These are phyloP conservation scores for Benthosema pterotum DNA, from an alignment of 2,797 vertebrate genomes.

Conservation along the genomic window DNA sequence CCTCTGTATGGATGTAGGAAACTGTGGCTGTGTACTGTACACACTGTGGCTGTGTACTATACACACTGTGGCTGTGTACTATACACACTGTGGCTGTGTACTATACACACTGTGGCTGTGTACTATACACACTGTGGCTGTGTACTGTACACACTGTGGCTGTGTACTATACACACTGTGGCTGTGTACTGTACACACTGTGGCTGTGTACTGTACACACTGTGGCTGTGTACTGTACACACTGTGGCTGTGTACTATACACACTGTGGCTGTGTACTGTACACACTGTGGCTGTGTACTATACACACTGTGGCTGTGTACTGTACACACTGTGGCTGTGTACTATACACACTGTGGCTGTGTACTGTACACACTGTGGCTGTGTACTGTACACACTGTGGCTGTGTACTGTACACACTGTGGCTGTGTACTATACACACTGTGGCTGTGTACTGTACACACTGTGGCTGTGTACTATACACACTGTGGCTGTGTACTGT, in stretches of 20 bases:
- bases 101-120: conserved; percentile 39
- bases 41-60: conserved; percentile 37
- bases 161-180: conserved; percentile 34
- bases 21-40: conserved; percentile 37
- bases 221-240: conserved; percentile 33
- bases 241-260: conserved; percentile 37
- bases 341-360: conserved; percentile 41
- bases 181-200: conserved; percentile 37
- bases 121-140: conserved; percentile 41
- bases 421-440: conserved; percentile 38
- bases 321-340: conserved; percentile 39
- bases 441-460: conserved; percentile 33
- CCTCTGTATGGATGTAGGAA: conserved; percentile 49
- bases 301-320: conserved; percentile 37
- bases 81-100: conserved; percentile 37
- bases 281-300: conserved; percentile 37
- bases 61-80: conserved; percentile 37
- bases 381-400: conserved; percentile 34
- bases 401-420: conserved; percentile 37
- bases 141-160: conserved; percentile 39
- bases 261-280: conserved; percentile 37
- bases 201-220: conserved; percentile 38
- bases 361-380: conserved; percentile 39
- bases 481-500: conserved; percentile 37
- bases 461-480: conserved; percentile 37